These are phyloP conservation scores for Riptortus pedestris DNA, from an alignment of 1,140 invertebrate genomes.

Conservation along the genomic window DNA sequence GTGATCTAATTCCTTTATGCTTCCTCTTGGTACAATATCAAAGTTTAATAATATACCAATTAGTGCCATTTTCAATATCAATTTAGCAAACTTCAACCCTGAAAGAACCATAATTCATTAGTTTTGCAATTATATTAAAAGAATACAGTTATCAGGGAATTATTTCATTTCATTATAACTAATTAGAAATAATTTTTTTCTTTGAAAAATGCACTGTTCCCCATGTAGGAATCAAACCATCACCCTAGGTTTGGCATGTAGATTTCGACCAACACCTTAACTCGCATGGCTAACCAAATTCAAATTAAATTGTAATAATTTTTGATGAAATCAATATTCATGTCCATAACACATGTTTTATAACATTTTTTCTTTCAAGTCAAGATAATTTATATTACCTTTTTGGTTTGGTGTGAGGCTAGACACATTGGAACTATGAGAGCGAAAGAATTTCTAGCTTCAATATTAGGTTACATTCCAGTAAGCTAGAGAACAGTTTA, in stretches of 20 bases:
- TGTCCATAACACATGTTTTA: no score
- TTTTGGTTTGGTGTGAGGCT: no score
- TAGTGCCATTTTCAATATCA: slow-evolving; percentile 16
- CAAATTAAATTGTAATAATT: not conserved
- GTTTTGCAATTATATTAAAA: not conserved
- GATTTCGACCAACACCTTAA: not conserved
- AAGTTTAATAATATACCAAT: slow-evolving; percentile 1
- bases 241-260: not conserved
- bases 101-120: not conserved
- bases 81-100: slow-evolving; percentile 5
- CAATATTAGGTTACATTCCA: no score
- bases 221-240: no score
- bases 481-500: no score
- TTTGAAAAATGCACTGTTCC: not conserved
- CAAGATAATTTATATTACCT: no score
- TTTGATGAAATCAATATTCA: no score
- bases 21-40: not conserved
- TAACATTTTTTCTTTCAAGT: no score
- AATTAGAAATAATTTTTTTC: not conserved
- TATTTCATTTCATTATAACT: not conserved
- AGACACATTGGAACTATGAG: no score
- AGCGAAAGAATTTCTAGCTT: no score
- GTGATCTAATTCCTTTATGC: not conserved
- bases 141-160: not conserved
- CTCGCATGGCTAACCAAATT: no score